Base-by-base conservation (phyloP, 2,888 invertebrate species). In the Apodemia mormo region DNA sequence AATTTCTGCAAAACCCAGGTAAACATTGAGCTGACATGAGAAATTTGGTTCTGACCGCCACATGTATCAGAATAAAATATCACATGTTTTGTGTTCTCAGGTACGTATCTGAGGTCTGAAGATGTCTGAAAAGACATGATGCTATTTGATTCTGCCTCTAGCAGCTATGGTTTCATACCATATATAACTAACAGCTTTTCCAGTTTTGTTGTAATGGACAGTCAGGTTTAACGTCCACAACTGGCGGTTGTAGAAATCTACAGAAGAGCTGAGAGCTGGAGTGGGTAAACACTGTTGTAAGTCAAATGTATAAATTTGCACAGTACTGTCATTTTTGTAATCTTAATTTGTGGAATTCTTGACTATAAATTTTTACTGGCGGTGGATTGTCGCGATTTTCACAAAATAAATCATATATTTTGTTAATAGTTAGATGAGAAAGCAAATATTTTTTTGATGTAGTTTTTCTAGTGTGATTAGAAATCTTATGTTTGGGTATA, bases 171-270 rank as follows among this genome's bases (percentile, higher is more conserved):
- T n/a, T 49, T 66, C 49, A 29, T 66, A n/a, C 66, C 66, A 66
- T 9, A 49, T 12, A 49, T 66, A 45, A 14, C 49, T 30, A 7
- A 49, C 49, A 30, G 66, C 43, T 12, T 66, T 22, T 4, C 66
- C 66, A 8, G 66, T 66, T 66, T 29, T 49, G 49, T 66, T 66
- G 12, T 66, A 14, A 49, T 66, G 45, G 9, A 66, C 45, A 43
- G 66, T 66, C 10, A 66, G 12, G 29, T 66, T 66, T n/a, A 49
- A 66, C 30, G 66, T 66, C 66, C 49, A 66, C n/a, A 66, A n/a
- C 49, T 66, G 66, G 1, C 49, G 43, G 10, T 66, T 49, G 10
- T 66, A 66, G 29, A 66, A 66, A 6, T 30, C 49, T 49, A 66
- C 66, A 14, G 66, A 66, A 8, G 66, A 66, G 6, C 30, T 45